These are phyloP conservation scores for Myrmecobius fasciatus DNA, from an alignment of 2,113 vertebrate species.

Conservation along the genomic window DNA sequence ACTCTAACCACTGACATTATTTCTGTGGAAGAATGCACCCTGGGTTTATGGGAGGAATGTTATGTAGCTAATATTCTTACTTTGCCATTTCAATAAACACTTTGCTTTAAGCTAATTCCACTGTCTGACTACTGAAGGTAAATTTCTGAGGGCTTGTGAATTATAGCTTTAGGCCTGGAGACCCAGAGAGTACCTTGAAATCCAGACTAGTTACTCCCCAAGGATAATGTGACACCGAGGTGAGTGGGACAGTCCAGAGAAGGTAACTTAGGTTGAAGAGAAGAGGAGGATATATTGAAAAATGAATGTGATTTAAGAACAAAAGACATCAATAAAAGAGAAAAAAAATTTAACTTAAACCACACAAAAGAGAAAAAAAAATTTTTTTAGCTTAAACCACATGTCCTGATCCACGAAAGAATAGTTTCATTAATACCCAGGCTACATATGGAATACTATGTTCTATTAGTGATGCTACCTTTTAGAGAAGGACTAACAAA, in stretches of 20 bases:
- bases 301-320: neutral
- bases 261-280: neutral
- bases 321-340: neutral
- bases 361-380: neutral
- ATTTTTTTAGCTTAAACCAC: neutral
- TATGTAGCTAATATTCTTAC: neutral
- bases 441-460: neutral
- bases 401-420: neutral
- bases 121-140: neutral
- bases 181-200: neutral
- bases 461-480: neutral
- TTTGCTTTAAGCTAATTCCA: neutral
- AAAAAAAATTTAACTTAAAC: no score
- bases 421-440: neutral
- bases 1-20: neutral
- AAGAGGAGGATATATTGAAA: neutral
- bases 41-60: neutral
- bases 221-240: neutral
- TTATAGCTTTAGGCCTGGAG: neutral
- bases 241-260: neutral
- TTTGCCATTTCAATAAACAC: neutral
- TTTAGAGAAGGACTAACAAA: neutral
- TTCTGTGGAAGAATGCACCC: neutral
- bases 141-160: neutral
- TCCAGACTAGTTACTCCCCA: neutral